phyloP scores from a whole-genome alignment of 2,113 vertebrate genomes.

The Labeo catla region DNA sequence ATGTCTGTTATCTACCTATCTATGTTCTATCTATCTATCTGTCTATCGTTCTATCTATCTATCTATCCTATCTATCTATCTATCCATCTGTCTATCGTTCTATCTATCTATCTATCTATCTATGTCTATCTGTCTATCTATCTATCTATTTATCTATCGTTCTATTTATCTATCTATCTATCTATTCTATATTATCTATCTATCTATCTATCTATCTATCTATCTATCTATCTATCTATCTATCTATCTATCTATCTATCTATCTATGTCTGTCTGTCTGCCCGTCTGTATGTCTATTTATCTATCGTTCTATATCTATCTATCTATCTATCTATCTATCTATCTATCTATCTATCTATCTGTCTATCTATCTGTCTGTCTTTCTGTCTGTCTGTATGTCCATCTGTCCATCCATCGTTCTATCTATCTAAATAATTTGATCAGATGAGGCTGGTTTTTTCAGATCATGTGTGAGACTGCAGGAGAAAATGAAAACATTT shows the following conservation, averaged over 20 bases:
- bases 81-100: background rate
- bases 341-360: background rate
- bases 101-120: background rate
- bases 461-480: constrained; percentile 52
- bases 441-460: constrained; percentile 43
- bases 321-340: background rate
- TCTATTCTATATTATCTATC: background rate
- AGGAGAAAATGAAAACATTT: constrained; percentile 56
- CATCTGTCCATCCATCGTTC: background rate
- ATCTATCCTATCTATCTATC: background rate
- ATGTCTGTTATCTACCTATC: too few relatives aligned
- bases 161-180: background rate
- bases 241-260: too few relatives aligned
- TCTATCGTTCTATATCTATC: too few relatives aligned
- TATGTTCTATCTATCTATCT: too few relatives aligned
- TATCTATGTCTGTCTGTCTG: background rate
- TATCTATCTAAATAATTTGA: background rate
- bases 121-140: background rate
- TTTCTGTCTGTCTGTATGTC: background rate
- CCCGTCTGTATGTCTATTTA: background rate
- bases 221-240: background rate
- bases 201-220: background rate
- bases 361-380: background rate
- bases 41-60: background rate
- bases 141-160: too few relatives aligned